A percentile compares a stretch with the other conserved stretches of the same genome.
phyloP scores from a whole-genome alignment of 2,113 vertebrate species.

The Macrotus californicus region DNA sequence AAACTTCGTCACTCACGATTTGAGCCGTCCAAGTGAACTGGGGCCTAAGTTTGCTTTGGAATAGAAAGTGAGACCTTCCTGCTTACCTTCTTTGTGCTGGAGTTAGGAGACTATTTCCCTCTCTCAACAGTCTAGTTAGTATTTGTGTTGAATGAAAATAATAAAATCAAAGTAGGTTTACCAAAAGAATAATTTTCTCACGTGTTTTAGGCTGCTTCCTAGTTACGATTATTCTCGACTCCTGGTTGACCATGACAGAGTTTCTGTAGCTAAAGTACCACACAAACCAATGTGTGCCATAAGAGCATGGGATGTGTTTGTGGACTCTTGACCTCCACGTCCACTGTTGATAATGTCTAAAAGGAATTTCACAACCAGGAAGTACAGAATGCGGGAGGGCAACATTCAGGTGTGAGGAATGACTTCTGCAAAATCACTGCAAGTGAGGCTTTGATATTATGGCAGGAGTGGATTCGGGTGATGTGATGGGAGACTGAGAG shows the following conservation, averaged over 20 bases:
- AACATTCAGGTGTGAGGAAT: not conserved
- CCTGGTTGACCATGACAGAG: slow-evolving; percentile 19
- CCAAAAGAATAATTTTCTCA: slow-evolving; percentile 29
- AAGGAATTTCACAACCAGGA: not conserved
- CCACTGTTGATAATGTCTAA: not conserved
- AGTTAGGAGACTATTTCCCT: not conserved
- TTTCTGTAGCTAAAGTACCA: slow-evolving; percentile 10
- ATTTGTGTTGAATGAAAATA: slow-evolving; percentile 39
- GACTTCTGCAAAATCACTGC: not conserved
- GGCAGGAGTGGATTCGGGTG: not conserved
- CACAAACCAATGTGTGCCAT: not conserved
- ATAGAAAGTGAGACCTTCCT: not conserved
- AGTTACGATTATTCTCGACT: slow-evolving; percentile 5
- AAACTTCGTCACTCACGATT: slow-evolving; percentile 10
- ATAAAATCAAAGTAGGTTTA: not conserved
- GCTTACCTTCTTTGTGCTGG: not conserved
- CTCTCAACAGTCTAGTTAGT: slow-evolving; percentile 12
- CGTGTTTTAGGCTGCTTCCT: not conserved
- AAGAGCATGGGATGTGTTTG: not conserved
- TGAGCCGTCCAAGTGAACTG: slow-evolving; percentile 37
- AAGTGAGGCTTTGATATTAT: not conserved
- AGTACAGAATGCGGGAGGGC: not conserved
- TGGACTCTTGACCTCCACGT: not conserved
- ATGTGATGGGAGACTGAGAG: not conserved
- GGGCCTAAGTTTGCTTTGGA: not conserved